Percentiles rank a stretch among this genome's conserved stretches.
Evolutionary conservation across 2,797 vertebrate species (phyloP).

Genomic region (Trematomus bernacchii): DNA sequence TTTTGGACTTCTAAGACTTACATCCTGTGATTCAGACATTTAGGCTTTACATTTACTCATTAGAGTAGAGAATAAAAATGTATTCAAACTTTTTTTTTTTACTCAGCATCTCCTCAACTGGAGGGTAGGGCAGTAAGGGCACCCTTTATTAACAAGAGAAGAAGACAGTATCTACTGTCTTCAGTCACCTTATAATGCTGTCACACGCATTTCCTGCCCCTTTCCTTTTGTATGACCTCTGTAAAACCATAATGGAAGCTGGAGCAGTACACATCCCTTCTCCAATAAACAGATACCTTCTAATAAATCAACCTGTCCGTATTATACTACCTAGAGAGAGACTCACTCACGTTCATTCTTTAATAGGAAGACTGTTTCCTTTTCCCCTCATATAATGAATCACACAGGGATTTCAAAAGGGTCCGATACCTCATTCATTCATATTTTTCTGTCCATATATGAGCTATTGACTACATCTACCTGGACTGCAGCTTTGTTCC

Average conservation of each 20-base stretch:
- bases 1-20: neutral
- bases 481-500: conserved; percentile 18
- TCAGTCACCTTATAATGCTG: too few species aligned
- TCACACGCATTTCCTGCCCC: too few species aligned
- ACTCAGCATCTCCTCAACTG: neutral
- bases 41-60: neutral
- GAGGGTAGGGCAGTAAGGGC: too few species aligned
- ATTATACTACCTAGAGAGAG: conserved; percentile 56
- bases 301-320: neutral
- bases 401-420: neutral
- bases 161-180: neutral
- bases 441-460: neutral
- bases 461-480: conserved; percentile 1
- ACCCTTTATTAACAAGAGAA: neutral
- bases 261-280: neutral
- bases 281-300: neutral
- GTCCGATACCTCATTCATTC: conserved; percentile 54
- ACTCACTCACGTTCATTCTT: conserved; percentile 21
- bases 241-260: neutral
- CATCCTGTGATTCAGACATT: conserved; percentile 17
- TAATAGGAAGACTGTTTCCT: neutral
- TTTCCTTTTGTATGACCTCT: conserved; percentile 4
- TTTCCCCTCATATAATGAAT: conserved; percentile 16
- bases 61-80: conserved; percentile 1
- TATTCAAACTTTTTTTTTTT: neutral